Evolutionary conservation across 2,113 vertebrate species (phyloP).

Genomic region (Callocephalon fimbriatum): DNA sequence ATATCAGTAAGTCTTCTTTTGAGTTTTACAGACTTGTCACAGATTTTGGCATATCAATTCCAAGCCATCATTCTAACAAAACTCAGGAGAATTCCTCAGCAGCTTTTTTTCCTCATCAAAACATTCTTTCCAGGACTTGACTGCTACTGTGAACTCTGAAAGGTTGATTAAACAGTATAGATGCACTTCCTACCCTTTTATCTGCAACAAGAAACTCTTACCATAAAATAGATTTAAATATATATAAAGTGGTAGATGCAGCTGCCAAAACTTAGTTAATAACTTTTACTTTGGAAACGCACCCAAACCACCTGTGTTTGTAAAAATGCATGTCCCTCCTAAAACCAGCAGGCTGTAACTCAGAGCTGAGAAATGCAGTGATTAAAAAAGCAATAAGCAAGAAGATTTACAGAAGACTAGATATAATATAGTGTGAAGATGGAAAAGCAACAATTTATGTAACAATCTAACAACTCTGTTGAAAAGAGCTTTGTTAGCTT

Average conservation of each 20-base stretch:
- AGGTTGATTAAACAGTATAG: neutral
- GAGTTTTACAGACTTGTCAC: neutral
- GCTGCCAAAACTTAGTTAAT: neutral
- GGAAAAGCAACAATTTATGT: neutral
- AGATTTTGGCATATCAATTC: neutral
- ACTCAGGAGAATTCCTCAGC: neutral
- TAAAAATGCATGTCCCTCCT: slow-evolving; percentile 14
- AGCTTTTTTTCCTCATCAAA: neutral
- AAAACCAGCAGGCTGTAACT: neutral
- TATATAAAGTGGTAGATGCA: neutral
- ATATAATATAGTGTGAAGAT: neutral
- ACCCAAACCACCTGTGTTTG: neutral
- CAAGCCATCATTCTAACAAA: neutral
- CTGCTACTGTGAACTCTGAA: neutral
- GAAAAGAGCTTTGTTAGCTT: neutral
- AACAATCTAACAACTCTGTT: neutral
- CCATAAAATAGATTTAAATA: slow-evolving; percentile 24
- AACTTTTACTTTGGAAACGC: neutral
- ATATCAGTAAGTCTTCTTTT: neutral
- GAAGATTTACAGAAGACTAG: neutral
- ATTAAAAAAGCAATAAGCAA: slow-evolving; percentile 17
- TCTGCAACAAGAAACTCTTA: neutral
- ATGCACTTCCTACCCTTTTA: neutral
- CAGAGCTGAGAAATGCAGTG: neutral
- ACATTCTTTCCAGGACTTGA: neutral